Evolutionary conservation across 2,113 vertebrate species (phyloP).

Genomic region (Bagarius yarrelli): DNA sequence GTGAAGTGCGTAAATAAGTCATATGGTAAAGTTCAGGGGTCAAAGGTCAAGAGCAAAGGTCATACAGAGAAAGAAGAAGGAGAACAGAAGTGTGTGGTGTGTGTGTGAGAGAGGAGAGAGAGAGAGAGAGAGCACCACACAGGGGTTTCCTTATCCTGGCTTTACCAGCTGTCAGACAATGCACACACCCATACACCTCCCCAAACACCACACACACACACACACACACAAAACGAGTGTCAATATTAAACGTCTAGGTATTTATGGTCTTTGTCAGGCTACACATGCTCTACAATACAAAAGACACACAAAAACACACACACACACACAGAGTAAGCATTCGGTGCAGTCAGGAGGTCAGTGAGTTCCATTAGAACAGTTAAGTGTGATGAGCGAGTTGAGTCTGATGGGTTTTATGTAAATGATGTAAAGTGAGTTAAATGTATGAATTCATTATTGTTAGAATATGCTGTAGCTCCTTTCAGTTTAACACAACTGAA

Average conservation of each 20-base stretch:
- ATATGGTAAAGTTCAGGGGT: slow-evolving; percentile 72
- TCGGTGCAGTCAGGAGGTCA: too few species aligned
- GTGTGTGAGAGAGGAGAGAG: slow-evolving; percentile 3
- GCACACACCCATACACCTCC: slow-evolving; percentile 40
- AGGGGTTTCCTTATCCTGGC: slow-evolving; percentile 30
- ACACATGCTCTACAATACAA: too few species aligned
- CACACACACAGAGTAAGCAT: too few species aligned
- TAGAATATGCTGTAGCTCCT: too few species aligned
- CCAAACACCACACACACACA: not conserved
- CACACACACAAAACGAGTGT: not conserved
- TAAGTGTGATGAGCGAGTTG: too few species aligned
- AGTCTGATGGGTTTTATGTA: too few species aligned
- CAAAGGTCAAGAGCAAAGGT: slow-evolving; percentile 92
- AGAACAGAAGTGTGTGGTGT: not conserved
- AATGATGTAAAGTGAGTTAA: too few species aligned
- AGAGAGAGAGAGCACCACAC: slow-evolving; percentile 4
- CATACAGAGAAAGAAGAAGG: slow-evolving; percentile 91
- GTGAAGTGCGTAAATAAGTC: slow-evolving; percentile 59
- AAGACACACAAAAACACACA: too few species aligned
- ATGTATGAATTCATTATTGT: too few species aligned
- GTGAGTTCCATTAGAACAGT: too few species aligned
- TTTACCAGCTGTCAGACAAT: slow-evolving; percentile 86
- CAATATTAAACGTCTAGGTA: slow-evolving; percentile 21
- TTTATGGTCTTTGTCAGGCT: not conserved
- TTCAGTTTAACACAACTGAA: too few species aligned